phyloP scores from a whole-genome alignment of 2,113 vertebrate genomes.

The Danionella cerebrum region DNA sequence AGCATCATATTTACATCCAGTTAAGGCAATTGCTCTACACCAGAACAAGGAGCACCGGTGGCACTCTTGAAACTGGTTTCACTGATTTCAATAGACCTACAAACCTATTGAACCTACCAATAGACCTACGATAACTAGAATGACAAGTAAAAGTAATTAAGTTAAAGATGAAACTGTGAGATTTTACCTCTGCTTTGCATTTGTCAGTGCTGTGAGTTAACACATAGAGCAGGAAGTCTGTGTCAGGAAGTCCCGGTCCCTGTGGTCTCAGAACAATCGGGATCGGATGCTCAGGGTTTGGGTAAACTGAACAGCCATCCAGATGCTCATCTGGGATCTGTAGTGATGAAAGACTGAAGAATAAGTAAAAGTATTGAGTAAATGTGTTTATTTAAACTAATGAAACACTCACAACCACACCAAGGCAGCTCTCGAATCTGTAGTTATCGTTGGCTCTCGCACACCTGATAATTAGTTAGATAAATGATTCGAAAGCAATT shows the following conservation, averaged over 20 bases:
- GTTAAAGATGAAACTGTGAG: no score
- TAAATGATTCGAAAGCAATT: no score
- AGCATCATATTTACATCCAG: no score
- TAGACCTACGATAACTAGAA: no score
- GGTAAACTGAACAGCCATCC: constrained; percentile 64
- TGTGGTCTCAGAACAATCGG: constrained; percentile 51
- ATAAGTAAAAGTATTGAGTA: not conserved
- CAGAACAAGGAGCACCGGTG: no score
- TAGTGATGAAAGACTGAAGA: not conserved
- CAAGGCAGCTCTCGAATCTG: constrained; percentile 59
- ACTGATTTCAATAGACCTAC: no score
- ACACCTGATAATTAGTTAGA: no score
- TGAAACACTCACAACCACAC: constrained; percentile 50
- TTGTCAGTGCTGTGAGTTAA: constrained; percentile 59
- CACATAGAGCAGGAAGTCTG: constrained; percentile 75
- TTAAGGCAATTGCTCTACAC: no score
- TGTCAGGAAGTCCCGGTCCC: constrained; percentile 60
- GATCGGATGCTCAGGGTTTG: constrained; percentile 49
- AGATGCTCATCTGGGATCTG: constrained; percentile 71
- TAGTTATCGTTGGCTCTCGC: constrained; percentile 60
- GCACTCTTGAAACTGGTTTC: no score
- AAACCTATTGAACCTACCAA: no score
- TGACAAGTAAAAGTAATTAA: no score
- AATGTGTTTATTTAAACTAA: not conserved
- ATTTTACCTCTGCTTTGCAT: constrained; percentile 57